Evolutionary conservation across 2,797 vertebrate species (phyloP), one percentile per base, ranked within the genome.

Genomic region (Sebastes variabilis): DNA sequence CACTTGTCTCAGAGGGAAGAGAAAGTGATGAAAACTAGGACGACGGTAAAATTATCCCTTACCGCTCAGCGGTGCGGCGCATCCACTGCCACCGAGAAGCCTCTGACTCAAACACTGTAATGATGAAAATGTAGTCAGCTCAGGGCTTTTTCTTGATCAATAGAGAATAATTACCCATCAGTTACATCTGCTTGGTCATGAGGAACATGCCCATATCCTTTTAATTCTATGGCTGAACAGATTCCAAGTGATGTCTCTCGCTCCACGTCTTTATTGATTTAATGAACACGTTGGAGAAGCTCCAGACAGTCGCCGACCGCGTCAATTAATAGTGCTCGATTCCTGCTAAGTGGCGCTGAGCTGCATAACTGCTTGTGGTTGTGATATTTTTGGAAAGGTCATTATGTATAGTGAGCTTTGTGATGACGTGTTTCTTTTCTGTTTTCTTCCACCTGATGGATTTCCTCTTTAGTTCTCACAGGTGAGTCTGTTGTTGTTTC

Each of bases 391-490:
- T 34, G 12, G 70, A 75, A 73, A 75, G 59, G 46, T 72, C 20
- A 36, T 73, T 32, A 16, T 22, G 3, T 68, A 24, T 49, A n/a
- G 9, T 61, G 56, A 72, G 60, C 3, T 67, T 72, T 8, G n/a
- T 80, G 78, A 36, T 90, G 76, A 87, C 54, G 8, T 73, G 60
- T 83, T 85, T 91, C 42, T 87, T 66, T 90, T 91, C 25, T n/a
- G 10, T 75, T 84, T 81, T 54, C 25, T 7, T 32, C 79, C 73
- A 32, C 80, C 80, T 84, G 67, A 60, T 71, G 89, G 76, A 86
- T 86, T 72, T 58, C 75, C 46, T 55, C 75, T 76, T 27, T 76
- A 96, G 96, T 96, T 95, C 89, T 96, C 96, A 80, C 96, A 96
- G 95, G 96, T 96, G 85, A 93, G 94, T 91, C 13, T 10, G 38